Conservation (phyloP, 2,888 invertebrate genomes). For the Meiosimyza decipiens region DNA sequence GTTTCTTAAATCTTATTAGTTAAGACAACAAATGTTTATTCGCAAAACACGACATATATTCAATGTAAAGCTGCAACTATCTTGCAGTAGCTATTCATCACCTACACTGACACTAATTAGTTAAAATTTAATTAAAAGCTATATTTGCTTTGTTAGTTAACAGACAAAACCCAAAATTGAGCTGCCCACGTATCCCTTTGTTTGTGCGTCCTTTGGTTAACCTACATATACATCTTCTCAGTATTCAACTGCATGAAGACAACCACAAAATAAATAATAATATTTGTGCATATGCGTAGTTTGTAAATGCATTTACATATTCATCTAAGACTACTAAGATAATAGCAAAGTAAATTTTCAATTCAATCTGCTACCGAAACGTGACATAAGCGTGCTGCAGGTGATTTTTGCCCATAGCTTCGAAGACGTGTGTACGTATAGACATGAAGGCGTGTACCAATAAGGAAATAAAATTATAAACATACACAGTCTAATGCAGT, state of each 20-base stretch:
- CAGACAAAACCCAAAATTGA: neutral
- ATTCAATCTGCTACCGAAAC: constrained; percentile 28
- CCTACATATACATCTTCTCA: too few relatives aligned
- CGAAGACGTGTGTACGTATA: too few relatives aligned
- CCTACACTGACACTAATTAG: neutral
- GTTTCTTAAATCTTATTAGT: too few relatives aligned
- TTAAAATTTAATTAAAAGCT: constrained; percentile 17
- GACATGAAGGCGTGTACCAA: neutral
- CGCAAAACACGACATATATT: too few relatives aligned
- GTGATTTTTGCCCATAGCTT: constrained; percentile 22
- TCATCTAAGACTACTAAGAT: neutral
- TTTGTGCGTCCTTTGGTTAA: neutral
- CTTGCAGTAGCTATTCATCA: neutral
- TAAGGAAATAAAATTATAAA: neutral
- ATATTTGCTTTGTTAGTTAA: neutral
- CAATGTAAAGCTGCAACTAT: too few relatives aligned
- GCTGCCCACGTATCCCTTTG: neutral
- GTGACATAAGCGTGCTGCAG: constrained; percentile 31
- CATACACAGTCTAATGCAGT: too few relatives aligned
- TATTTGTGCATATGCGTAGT: constrained; percentile 14
- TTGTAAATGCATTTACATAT: too few relatives aligned
- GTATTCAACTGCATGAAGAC: neutral
- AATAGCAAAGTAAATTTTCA: constrained; percentile 27
- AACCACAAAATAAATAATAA: constrained; percentile 11
- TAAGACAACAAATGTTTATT: too few relatives aligned